Conservation (phyloP, 2,113 vertebrate species). For the Prionailurus viverrinus region DNA sequence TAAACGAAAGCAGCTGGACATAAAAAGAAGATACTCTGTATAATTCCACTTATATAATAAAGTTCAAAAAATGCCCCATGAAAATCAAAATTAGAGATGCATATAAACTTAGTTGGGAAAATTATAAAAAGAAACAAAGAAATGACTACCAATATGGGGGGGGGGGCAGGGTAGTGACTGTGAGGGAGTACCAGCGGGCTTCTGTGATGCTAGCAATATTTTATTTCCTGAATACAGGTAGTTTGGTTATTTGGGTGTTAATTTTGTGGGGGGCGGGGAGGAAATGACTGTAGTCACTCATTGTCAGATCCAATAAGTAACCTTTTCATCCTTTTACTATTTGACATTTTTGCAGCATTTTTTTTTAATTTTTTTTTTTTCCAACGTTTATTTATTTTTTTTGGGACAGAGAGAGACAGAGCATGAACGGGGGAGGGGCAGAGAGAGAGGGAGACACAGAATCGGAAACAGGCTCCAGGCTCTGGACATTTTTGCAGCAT, state of each 20-base stretch:
- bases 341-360: neutral
- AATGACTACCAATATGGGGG: neutral
- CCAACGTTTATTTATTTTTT: no score
- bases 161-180: neutral
- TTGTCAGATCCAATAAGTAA: neutral
- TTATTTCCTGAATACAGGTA: neutral
- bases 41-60: neutral
- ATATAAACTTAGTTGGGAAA: neutral
- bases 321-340: neutral
- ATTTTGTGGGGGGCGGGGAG: neutral
- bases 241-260: neutral
- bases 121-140: neutral
- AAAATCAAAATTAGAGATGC: neutral
- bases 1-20: neutral
- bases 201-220: neutral
- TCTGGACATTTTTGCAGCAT: neutral
- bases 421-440: no score
- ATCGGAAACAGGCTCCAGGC: no score
- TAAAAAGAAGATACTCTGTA: neutral
- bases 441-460: no score
- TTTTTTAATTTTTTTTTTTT: no score
- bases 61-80: neutral
- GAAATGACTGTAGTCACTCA: neutral
- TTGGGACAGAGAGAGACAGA: no score
- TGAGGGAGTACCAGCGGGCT: neutral